A percentile compares a stretch with the other conserved stretches of the same genome.
These are phyloP conservation scores for Antechinus stuartii DNA, from an alignment of 2,113 vertebrate species.

Conservation along the genomic window DNA sequence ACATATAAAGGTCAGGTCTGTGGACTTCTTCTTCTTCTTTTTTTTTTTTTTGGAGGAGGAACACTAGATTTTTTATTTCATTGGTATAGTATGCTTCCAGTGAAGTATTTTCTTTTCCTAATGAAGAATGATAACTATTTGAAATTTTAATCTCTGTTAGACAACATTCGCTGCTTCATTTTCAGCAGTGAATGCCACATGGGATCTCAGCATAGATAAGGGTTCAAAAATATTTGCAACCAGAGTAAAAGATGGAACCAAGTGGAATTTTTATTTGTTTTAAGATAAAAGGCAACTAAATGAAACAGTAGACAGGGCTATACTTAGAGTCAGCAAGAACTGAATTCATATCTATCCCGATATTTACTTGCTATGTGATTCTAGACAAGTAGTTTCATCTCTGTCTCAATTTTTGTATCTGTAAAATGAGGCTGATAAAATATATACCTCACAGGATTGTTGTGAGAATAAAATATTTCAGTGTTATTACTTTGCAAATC, in stretches of 20 bases:
- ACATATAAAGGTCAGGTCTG: background rate
- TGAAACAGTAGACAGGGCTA: background rate
- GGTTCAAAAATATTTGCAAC: background rate
- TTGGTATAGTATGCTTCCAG: background rate
- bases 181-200: background rate
- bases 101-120: background rate
- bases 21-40: background rate
- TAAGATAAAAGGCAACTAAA: background rate
- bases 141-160: background rate
- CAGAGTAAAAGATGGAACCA: background rate
- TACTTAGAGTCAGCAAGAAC: background rate
- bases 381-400: background rate
- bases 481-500: background rate
- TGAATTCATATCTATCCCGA: background rate
- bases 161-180: background rate
- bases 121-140: background rate
- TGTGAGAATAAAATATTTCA: background rate
- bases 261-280: background rate
- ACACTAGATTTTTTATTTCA: background rate
- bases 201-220: background rate
- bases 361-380: background rate
- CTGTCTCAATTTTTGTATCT: background rate
- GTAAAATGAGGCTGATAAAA: background rate
- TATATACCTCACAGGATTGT: background rate
- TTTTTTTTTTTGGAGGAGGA: background rate